These are phyloP conservation scores for Baryphthengus martii DNA, from an alignment of 2,113 vertebrate genomes.

Conservation along the genomic window DNA sequence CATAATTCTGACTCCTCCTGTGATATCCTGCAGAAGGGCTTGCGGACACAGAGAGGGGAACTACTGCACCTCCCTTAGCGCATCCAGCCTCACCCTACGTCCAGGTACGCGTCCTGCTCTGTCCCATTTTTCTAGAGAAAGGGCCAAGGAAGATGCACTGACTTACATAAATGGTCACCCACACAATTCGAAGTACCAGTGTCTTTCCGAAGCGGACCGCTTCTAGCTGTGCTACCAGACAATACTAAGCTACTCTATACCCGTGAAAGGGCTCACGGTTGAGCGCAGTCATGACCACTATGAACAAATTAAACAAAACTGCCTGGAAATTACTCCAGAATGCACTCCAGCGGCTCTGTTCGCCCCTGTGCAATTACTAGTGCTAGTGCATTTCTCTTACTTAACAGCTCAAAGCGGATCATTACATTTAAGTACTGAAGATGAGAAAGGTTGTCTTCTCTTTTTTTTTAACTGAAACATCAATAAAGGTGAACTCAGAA, in stretches of 20 bases:
- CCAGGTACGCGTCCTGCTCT: background rate
- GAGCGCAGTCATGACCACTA: accelerated
- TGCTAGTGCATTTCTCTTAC: background rate
- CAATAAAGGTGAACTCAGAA: background rate
- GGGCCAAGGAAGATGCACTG: background rate
- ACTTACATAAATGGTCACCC: accelerated
- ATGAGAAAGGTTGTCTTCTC: accelerated
- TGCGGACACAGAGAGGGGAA: accelerated
- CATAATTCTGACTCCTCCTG: background rate
- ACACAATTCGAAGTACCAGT: background rate
- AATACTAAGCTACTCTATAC: background rate
- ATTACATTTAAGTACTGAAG: accelerated
- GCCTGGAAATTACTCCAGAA: background rate
- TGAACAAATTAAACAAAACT: background rate
- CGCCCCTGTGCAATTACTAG: background rate
- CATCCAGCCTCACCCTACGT: background rate
- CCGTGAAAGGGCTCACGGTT: background rate
- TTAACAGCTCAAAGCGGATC: accelerated
- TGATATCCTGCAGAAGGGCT: background rate
- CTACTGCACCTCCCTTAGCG: background rate
- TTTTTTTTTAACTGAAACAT: background rate
- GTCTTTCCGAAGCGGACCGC: background rate
- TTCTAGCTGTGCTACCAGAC: background rate
- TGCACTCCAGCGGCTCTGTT: background rate
- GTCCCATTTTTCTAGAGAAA: background rate